Percentiles rank a stretch among this genome's conserved stretches.
phyloP scores from a whole-genome alignment of 2,888 invertebrate genomes.

The Phalera bucephala region DNA sequence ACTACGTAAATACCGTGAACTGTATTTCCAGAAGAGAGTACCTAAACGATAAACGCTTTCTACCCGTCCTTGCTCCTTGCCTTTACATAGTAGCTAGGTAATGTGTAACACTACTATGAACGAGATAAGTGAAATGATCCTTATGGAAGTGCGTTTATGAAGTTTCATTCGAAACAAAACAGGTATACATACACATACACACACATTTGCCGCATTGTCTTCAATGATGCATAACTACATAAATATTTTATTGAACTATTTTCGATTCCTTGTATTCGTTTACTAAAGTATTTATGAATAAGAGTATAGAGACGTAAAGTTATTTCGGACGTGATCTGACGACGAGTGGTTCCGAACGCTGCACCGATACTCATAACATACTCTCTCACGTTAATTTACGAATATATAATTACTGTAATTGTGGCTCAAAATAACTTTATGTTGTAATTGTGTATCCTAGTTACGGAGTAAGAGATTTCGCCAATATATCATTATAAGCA shows the following conservation, averaged over 20 bases:
- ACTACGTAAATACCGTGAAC: conserved; percentile 76
- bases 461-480: conserved; percentile 57
- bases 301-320: conserved; percentile 12
- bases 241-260: conserved; percentile 31
- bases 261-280: conserved; percentile 30
- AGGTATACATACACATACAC: conserved; percentile 22
- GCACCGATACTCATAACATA: conserved; percentile 14
- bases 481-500: conserved; percentile 73
- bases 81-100: conserved; percentile 79
- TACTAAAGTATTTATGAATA: conserved; percentile 24
- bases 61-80: conserved; percentile 82
- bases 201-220: conserved; percentile 38
- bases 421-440: conserved; percentile 63
- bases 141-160: conserved; percentile 64
- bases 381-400: conserved; percentile 31
- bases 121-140: conserved; percentile 51
- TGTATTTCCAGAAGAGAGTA: conserved; percentile 73
- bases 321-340: conserved; percentile 6
- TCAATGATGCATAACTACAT: conserved; percentile 38
- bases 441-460: conserved; percentile 57
- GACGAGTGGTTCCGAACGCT: conserved; percentile 9
- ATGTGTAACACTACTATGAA: conserved; percentile 61
- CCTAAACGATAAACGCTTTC: conserved; percentile 74
- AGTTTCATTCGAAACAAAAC: conserved; percentile 45
- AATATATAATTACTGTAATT: conserved; percentile 43